Percentiles rank a stretch among this genome's conserved stretches.
Evolutionary conservation across 2,797 vertebrate genomes (phyloP).

Genomic region (Hirundo rustica): DNA sequence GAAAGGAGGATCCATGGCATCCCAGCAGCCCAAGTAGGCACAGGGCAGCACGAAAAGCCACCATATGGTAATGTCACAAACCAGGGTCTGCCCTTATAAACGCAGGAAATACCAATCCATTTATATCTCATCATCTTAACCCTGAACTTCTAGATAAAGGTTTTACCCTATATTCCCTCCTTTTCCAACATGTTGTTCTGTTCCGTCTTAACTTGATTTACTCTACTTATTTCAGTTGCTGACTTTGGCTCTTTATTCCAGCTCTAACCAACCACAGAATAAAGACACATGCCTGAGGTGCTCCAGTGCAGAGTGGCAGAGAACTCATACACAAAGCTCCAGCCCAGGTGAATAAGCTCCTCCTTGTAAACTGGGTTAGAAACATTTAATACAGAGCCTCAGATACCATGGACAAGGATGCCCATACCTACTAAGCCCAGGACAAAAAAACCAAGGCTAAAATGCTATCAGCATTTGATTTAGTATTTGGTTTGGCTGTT

Average conservation of each 20-base stretch:
- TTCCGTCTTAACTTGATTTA: constrained; percentile 79
- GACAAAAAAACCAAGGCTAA: constrained; percentile 18
- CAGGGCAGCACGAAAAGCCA: background rate
- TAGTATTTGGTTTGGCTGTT: constrained; percentile 52
- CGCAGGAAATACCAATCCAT: constrained; percentile 68
- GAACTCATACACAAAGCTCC: background rate
- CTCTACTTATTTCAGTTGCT: constrained; percentile 74
- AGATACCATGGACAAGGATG: background rate
- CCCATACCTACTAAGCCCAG: constrained; percentile 18
- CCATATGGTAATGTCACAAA: constrained; percentile 37
- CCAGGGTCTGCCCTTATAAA: constrained; percentile 39
- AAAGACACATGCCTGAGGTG: constrained; percentile 20
- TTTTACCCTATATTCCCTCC: constrained; percentile 40
- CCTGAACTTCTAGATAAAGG: constrained; percentile 51
- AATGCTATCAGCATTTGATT: constrained; percentile 50
- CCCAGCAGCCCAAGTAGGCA: background rate
- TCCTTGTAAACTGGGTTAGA: background rate
- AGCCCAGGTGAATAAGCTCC: background rate
- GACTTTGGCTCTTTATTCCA: constrained; percentile 73
- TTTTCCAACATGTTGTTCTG: constrained; percentile 71
- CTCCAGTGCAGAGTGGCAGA: background rate
- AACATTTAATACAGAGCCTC: background rate
- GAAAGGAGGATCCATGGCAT: background rate
- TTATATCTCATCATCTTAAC: constrained; percentile 72
- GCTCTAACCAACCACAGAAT: constrained; percentile 57